Conservation (phyloP, 2,797 vertebrate genomes). For the Salarias fasciatus region DNA sequence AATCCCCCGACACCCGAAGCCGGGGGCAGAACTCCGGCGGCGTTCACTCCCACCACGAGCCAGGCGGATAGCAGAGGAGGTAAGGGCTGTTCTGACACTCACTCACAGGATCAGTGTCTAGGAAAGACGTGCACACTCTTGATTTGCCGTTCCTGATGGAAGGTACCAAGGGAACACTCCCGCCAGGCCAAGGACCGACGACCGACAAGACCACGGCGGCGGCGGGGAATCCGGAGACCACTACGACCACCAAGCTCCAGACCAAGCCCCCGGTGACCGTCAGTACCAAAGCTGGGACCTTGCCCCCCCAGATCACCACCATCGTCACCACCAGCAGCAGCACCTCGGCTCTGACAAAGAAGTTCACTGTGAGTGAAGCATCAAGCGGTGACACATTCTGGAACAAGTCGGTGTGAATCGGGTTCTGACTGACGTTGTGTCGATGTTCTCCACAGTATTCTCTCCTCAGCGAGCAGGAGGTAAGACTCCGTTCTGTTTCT, state of each 20-base stretch:
- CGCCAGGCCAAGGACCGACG: accelerated
- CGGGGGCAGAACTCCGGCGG: accelerated
- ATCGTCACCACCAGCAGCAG: no score
- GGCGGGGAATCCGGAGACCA: no score
- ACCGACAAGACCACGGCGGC: accelerated
- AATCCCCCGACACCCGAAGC: accelerated
- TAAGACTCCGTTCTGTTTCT: conserved; percentile 35
- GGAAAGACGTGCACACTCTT: no score
- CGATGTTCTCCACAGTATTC: conserved; percentile 54
- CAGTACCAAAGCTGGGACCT: background rate
- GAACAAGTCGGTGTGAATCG: no score
- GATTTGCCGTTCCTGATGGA: background rate
- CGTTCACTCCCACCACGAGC: accelerated
- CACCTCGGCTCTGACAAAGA: background rate
- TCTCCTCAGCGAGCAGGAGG: conserved; percentile 34
- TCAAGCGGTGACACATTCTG: background rate
- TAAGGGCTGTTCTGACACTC: conserved; percentile 3
- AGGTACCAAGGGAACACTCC: background rate
- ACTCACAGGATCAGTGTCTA: no score
- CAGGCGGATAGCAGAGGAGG: background rate
- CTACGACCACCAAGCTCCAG: accelerated
- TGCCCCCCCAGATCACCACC: accelerated
- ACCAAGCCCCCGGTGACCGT: no score
- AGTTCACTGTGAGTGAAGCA: conserved; percentile 19
- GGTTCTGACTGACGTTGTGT: conserved; percentile 7